Evolutionary conservation across 2,113 vertebrate genomes (phyloP).

Genomic region (Odocoileus virginianus): DNA sequence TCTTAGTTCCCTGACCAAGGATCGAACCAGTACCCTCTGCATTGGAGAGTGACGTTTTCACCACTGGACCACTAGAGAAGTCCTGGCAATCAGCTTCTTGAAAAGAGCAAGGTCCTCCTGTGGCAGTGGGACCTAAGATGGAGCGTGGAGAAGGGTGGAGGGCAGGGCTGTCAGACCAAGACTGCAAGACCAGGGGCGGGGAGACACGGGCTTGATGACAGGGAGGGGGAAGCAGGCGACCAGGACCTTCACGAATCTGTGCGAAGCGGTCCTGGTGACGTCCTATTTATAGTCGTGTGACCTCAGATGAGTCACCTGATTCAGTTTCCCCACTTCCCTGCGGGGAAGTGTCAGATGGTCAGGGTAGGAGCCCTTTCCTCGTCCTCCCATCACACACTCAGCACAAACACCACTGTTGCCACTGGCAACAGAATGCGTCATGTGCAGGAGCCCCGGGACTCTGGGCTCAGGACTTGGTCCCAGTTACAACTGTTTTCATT

Average conservation of each 20-base stretch:
- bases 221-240: rapidly evolving
- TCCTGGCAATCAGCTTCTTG: neutral
- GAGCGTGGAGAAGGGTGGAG: neutral
- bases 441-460: neutral
- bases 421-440: rapidly evolving
- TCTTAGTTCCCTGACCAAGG: neutral
- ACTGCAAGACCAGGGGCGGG: no score
- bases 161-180: neutral
- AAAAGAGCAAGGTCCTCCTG: neutral
- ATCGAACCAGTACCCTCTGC: neutral
- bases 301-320: neutral
- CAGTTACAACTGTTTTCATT: neutral
- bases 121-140: neutral
- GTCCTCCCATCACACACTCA: neutral
- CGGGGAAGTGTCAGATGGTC: neutral
- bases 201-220: neutral
- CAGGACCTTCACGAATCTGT: neutral
- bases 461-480: neutral
- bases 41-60: neutral
- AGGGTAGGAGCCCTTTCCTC: neutral
- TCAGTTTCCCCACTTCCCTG: neutral
- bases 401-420: rapidly evolving
- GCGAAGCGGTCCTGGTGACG: neutral
- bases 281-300: neutral
- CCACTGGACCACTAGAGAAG: neutral